Evolutionary conservation across 2,113 vertebrate genomes (phyloP), one percentile per base, ranked within the genome.

Genomic region (Rhinopomastus cyanomelas): DNA sequence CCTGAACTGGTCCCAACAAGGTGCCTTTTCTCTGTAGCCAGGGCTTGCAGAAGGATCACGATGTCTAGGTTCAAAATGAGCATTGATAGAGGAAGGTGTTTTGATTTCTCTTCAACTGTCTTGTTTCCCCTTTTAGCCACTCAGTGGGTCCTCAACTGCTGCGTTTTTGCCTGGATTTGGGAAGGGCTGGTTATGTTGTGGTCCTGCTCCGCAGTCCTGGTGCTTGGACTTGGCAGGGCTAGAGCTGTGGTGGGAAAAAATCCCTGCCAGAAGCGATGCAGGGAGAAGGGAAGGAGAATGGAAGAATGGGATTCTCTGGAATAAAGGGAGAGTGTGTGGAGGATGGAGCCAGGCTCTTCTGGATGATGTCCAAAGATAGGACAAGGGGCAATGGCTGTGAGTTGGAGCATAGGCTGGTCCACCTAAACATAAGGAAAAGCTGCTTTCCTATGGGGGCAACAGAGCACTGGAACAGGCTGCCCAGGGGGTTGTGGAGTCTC

Each of bases 1-100:
- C 81, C 95, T 95, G 95, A 95, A 91, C 94, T 96, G 74, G 55
- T 85, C 91, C 74, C 76, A 67, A 62, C 26, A 78, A 83, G 81
- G 81, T 78, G 56, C 39, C 39, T 95, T 87, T 93, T 76, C 74
- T 92, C 64, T 72, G n/a, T 39, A 61, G 59, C 80, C 61, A 81
- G 81, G 75, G 37, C 88, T 89, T 92, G 79, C 73, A 92, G 59
- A 20, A 57, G 65, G 68, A 83, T 93, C 88, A 91, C 92, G 85
- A 62, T 85, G 80, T 81, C 71, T 37, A 68, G 62, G 64, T 89
- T 92, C 73, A 92, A 92, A 95, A 90, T 56, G 79, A 81, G 9
- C 65, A 65, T 93, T 61, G 74, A 36, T 94, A 94, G n/a, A 94
- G 91, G 92, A 81, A 76, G 36, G 61, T 90, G 49, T 75, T 91